Evolutionary conservation across 2,113 vertebrate genomes (phyloP).

Genomic region (Pteruthius melanotis): DNA sequence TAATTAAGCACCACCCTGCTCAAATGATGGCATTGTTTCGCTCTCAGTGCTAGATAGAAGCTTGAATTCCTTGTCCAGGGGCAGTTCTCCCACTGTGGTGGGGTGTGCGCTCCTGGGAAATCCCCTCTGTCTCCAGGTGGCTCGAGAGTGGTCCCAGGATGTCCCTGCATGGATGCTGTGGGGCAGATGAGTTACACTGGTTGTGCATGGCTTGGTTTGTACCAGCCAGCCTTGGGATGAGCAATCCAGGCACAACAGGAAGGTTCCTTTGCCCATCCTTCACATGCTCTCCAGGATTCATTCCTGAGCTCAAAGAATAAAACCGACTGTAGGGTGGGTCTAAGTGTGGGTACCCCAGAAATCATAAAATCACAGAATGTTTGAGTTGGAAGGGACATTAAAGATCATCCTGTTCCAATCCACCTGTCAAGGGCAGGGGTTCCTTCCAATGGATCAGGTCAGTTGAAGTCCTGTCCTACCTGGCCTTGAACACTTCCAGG

Average conservation of each 20-base stretch:
- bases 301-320: background rate
- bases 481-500: background rate
- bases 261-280: background rate
- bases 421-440: background rate
- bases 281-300: background rate
- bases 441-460: background rate
- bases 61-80: background rate
- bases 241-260: background rate
- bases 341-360: background rate
- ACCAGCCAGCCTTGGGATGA: background rate
- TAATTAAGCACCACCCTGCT: conserved; percentile 1
- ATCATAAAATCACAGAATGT: background rate
- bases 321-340: rapidly evolving
- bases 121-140: background rate
- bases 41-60: background rate
- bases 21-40: background rate
- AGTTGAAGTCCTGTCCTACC: background rate
- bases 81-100: background rate
- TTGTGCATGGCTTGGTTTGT: background rate
- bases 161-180: rapidly evolving
- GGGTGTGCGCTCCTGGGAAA: background rate
- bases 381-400: background rate
- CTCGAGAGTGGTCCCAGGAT: rapidly evolving
- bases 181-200: background rate
- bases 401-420: background rate